A percentile compares a stretch with the other conserved stretches of the same genome.
phyloP scores from a whole-genome alignment of 2,113 vertebrate species.

The Pavo muticus region DNA sequence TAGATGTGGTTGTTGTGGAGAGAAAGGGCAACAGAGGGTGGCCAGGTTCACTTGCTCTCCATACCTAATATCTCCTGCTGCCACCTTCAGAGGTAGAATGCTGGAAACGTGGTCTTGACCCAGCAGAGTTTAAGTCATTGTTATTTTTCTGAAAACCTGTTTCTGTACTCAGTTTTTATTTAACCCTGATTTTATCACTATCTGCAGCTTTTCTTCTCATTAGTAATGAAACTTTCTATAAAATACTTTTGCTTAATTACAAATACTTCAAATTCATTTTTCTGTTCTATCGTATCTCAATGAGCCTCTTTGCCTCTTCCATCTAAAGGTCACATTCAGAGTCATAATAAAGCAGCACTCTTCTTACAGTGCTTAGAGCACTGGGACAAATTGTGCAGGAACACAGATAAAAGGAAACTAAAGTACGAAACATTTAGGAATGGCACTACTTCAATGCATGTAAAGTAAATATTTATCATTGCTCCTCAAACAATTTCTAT shows the following conservation, averaged over 20 bases:
- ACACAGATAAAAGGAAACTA: neutral
- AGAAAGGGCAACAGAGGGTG: neutral
- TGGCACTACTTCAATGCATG: neutral
- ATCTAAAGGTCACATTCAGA: neutral
- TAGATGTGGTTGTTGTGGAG: neutral
- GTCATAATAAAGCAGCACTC: neutral
- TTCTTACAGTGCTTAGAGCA: neutral
- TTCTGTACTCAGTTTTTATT: neutral
- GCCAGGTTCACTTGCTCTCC: neutral
- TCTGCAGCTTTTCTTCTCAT: neutral
- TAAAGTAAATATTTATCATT: neutral
- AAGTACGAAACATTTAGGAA: neutral
- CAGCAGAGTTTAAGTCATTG: neutral
- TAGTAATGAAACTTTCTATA: neutral
- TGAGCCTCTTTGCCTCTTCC: neutral
- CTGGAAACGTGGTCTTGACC: neutral
- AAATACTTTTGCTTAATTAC: neutral
- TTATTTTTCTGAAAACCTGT: neutral
- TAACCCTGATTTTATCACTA: neutral
- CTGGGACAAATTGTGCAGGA: neutral
- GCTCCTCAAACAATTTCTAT: neutral
- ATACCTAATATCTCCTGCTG: neutral
- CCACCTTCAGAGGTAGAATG: neutral
- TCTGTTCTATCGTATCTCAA: neutral
- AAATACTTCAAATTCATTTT: neutral